phyloP scores from a whole-genome alignment of 2,797 vertebrate genomes.

The Siniperca scherzeri region DNA sequence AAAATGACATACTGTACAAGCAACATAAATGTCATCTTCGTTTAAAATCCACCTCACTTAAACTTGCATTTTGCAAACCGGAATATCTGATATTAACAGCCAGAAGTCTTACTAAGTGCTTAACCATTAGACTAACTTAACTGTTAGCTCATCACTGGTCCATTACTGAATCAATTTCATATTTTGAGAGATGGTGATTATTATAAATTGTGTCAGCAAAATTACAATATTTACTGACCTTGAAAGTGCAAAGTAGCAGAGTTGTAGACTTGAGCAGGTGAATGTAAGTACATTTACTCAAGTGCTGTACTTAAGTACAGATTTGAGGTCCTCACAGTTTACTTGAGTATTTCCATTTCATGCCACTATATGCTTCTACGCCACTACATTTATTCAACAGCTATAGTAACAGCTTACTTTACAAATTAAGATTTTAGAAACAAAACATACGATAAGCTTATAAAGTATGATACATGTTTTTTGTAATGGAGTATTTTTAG shows the following conservation, averaged over 20 bases:
- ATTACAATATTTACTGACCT: not conserved
- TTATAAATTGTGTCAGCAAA: conserved; percentile 29
- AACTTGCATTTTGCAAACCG: conserved; percentile 8
- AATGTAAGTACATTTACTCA: not conserved
- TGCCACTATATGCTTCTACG: not conserved
- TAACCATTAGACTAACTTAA: conserved; percentile 20
- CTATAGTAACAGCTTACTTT: not conserved
- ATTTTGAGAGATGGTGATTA: conserved; percentile 10
- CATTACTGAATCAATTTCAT: conserved; percentile 45
- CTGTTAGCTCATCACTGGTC: conserved; percentile 11
- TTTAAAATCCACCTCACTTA: conserved; percentile 35
- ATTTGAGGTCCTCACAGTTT: not conserved
- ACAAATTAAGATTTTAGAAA: not conserved
- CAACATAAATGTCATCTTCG: conserved; percentile 32
- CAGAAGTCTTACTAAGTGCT: conserved; percentile 13
- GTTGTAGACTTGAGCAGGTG: too few species aligned
- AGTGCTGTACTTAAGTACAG: not conserved
- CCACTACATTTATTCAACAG: not conserved
- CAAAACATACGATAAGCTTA: not conserved
- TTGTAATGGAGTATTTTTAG: not conserved
- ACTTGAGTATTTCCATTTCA: not conserved
- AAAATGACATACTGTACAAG: conserved; percentile 1
- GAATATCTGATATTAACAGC: conserved; percentile 4
- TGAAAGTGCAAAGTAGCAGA: conserved; percentile 14
- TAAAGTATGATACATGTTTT: not conserved